Conservation (phyloP, 2,888 invertebrate species). For the Bombylius discolor region DNA sequence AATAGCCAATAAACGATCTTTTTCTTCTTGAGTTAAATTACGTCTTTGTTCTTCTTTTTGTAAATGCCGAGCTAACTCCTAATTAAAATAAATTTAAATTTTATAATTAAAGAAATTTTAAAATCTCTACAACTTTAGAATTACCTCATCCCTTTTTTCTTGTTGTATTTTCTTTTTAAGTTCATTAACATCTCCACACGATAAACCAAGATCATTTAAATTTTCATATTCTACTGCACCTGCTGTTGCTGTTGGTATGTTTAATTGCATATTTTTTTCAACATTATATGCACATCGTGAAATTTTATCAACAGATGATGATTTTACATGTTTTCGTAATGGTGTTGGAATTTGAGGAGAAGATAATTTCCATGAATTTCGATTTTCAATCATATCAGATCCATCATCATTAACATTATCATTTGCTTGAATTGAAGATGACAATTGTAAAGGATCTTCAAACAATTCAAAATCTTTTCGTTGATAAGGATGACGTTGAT, state of each 20-base stretch:
- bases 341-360: background rate
- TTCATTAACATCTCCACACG: conserved; percentile 41
- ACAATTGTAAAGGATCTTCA: background rate
- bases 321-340: background rate
- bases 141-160: conserved; percentile 59
- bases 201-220: conserved; percentile 37
- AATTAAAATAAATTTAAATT: background rate
- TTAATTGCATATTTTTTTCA: background rate
- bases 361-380: too few relatives aligned
- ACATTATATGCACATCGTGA: too few relatives aligned
- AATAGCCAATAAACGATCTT: conserved; percentile 55
- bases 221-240: conserved; percentile 18
- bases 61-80: conserved; percentile 4
- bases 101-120: background rate
- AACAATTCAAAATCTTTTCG: background rate
- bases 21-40: conserved; percentile 24
- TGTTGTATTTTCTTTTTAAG: conserved; percentile 48
- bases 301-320: background rate
- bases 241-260: background rate
- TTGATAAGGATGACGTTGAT: background rate
- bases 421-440: background rate
- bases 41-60: background rate
- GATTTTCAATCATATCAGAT: background rate
- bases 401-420: background rate
- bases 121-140: background rate